Base-by-base conservation (phyloP, 2,797 vertebrate genomes). In the Parauchenoglanis punctatus region DNA sequence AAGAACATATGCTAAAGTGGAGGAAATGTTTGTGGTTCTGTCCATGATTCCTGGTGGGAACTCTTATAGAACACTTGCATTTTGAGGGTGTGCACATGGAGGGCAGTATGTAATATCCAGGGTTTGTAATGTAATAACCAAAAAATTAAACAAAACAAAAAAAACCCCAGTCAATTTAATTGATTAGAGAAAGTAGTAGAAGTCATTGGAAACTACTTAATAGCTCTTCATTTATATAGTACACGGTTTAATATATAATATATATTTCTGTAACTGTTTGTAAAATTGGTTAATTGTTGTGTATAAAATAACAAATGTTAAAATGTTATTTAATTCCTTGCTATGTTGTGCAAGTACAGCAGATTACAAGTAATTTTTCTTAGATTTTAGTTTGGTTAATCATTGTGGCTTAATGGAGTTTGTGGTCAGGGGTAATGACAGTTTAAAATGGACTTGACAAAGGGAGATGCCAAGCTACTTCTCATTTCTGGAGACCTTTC, bases 1-100 rank as follows among this genome's bases (percentile, higher is more conserved):
- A 56, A 17, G 35, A 87, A 82, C 86, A 83, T 84, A 83, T 84
- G 83, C 44, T 86, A 81, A 83, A 76, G 68, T 2, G 3, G 11
- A 63, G 56, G 70, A 76, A 58, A 68, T 44, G 31, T 76, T 49
- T 73, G 78, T 4, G 56, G 56, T 58, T n/a, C 28, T 23, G 31
- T 35, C 76, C 31, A 35, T 56, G 52, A 78, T 78, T n/a, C 44
- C 13, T 31, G 4, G 6, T 28, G 4, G 12, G n/a, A 15, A 61
- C 4, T 31, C 18, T 40, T 59, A 25, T 18, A 59, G 2, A 52
- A 76, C 7, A 40, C 46, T 18, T 12, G 65, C 11, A 40, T 56
- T 58, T 46, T 44, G 20, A 84, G 18, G 52, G 10, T 44, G n/a
- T 84, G 10, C 11, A 87, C 15, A 18, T 40, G 35, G 40, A 72